Evolutionary conservation across 2,113 vertebrate species (phyloP).

Genomic region (Suricata suricatta): DNA sequence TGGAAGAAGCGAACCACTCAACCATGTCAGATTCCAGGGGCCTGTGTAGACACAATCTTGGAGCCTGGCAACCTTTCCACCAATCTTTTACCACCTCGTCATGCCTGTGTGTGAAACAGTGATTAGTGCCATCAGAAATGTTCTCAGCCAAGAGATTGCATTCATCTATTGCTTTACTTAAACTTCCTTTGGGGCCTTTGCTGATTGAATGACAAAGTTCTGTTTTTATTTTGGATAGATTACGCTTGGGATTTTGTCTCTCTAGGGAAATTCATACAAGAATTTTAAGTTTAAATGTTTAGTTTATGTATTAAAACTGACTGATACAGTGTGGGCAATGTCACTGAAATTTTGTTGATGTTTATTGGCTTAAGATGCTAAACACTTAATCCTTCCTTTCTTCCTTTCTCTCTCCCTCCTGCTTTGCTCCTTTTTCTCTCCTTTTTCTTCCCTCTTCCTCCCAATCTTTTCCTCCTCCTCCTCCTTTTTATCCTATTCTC

Average conservation of each 20-base stretch:
- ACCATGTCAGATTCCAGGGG: neutral
- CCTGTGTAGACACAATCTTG: constrained; percentile 1
- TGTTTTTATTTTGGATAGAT: constrained; percentile 77
- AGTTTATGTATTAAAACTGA: constrained; percentile 58
- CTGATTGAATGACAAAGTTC: constrained; percentile 74
- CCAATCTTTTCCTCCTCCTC: no score
- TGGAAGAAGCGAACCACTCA: constrained; percentile 37
- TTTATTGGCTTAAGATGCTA: constrained; percentile 41
- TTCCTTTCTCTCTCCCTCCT: accelerated
- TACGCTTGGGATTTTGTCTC: constrained; percentile 70
- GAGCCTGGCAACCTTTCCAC: neutral
- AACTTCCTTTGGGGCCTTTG: constrained; percentile 69
- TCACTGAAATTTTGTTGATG: neutral
- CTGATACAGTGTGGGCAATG: neutral
- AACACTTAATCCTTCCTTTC: neutral
- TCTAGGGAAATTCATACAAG: constrained; percentile 59
- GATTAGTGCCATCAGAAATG: constrained; percentile 58
- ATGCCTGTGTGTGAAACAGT: neutral
- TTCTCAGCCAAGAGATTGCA: constrained; percentile 68
- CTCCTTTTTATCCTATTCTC: neutral
- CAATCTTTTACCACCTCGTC: constrained; percentile 45
- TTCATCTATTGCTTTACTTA: constrained; percentile 77
- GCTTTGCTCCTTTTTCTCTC: neutral
- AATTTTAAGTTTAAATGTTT: constrained; percentile 76
- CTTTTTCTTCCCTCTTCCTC: neutral